phyloP scores from a whole-genome alignment of 92 coral and sea anemone species.

The Paramuricea clavata region DNA sequence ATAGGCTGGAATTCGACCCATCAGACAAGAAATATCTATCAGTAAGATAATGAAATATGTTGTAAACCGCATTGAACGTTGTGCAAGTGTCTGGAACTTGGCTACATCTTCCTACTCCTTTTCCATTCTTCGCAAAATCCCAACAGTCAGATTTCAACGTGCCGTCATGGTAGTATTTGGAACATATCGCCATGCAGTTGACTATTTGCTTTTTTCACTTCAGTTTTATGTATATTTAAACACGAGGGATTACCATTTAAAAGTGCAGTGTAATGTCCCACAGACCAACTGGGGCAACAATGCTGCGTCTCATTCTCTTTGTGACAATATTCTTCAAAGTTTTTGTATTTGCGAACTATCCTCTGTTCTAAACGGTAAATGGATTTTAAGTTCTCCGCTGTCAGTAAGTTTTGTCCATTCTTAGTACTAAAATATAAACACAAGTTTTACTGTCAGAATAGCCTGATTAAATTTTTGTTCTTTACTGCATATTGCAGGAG shows the following conservation, averaged over 20 bases:
- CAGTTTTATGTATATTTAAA: slow-evolving; percentile 66
- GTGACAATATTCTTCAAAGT: slow-evolving; percentile 73
- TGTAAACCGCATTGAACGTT: slow-evolving; percentile 86
- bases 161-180: slow-evolving; percentile 73
- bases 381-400: slow-evolving; percentile 76
- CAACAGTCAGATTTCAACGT: slow-evolving; percentile 85
- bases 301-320: slow-evolving; percentile 69
- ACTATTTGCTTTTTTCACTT: slow-evolving; percentile 52
- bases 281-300: slow-evolving; percentile 97
- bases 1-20: slow-evolving; percentile 29
- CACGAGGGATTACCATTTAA: slow-evolving; percentile 71
- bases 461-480: slow-evolving; percentile 65
- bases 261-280: slow-evolving; percentile 90
- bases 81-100: slow-evolving; percentile 73
- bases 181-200: slow-evolving; percentile 66
- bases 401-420: slow-evolving; percentile 71
- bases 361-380: slow-evolving; percentile 88
- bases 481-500: slow-evolving; percentile 2
- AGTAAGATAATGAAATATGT: slow-evolving; percentile 85
- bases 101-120: slow-evolving; percentile 65
- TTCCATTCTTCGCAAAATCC: slow-evolving; percentile 68
- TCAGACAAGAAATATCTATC: slow-evolving; percentile 79
- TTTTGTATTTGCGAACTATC: slow-evolving; percentile 72
- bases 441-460: slow-evolving; percentile 88
- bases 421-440: slow-evolving; percentile 71